phyloP scores from a whole-genome alignment of 1,140 invertebrate genomes.

The Drosophila elegans region DNA sequence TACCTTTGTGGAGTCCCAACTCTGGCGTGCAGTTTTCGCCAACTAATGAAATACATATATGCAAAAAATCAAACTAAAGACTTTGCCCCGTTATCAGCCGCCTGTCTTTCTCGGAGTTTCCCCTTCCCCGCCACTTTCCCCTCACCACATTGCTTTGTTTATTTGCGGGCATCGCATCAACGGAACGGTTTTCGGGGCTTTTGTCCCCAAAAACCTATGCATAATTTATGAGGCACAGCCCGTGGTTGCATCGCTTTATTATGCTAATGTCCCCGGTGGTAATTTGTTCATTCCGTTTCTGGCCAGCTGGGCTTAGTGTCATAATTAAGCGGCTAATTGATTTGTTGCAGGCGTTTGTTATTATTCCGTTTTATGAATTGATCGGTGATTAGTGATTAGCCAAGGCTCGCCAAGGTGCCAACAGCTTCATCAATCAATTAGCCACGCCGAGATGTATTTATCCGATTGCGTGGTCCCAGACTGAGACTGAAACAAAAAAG shows the following conservation, averaged over 20 bases:
- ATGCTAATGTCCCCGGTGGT: slow-evolving; percentile 70
- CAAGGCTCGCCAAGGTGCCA: slow-evolving; percentile 64
- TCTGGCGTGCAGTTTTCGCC: slow-evolving; percentile 76
- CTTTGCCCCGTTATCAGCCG: slow-evolving; percentile 69
- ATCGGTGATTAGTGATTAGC: slow-evolving; percentile 72
- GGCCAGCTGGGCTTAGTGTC: slow-evolving; percentile 73
- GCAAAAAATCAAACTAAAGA: slow-evolving; percentile 70
- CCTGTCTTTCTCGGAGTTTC: slow-evolving; percentile 51
- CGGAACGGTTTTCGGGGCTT: slow-evolving; percentile 66
- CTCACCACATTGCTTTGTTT: slow-evolving; percentile 24
- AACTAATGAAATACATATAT: slow-evolving; percentile 83
- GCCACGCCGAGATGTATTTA: slow-evolving; percentile 56
- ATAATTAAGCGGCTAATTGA: slow-evolving; percentile 83
- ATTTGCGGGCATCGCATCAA: slow-evolving; percentile 27
- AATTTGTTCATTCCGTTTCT: slow-evolving; percentile 77
- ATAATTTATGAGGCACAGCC: slow-evolving; percentile 74
- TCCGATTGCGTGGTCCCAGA: slow-evolving; percentile 37
- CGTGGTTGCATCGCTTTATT: slow-evolving; percentile 78
- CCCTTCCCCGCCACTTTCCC: slow-evolving; percentile 36
- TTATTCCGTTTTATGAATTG: slow-evolving; percentile 67
- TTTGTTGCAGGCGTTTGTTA: slow-evolving; percentile 77
- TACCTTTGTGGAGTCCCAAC: slow-evolving; percentile 15
- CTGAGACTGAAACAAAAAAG: not conserved
- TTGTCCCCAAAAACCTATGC: slow-evolving; percentile 74
- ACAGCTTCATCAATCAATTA: slow-evolving; percentile 77